Base-by-base conservation (phyloP, 2,113 vertebrate species). In the Oryzias javanicus region DNA sequence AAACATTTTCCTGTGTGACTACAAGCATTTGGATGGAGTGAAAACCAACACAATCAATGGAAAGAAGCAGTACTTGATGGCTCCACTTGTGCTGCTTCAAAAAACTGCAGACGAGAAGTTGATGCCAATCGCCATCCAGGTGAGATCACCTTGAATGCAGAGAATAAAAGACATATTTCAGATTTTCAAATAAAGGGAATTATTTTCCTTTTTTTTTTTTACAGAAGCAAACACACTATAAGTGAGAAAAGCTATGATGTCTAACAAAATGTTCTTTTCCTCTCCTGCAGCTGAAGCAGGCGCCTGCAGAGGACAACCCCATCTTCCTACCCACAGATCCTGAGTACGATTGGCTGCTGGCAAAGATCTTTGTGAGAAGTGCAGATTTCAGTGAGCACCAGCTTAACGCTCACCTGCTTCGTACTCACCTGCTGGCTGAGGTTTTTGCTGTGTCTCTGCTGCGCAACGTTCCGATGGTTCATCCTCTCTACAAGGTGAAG, bases 111-210 rank as follows among this genome's bases (percentile, higher is more conserved):
- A 89, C 3, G 46, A 86, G 19, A 78, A 88, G 0, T 12, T 93
- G 79, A 75, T 90, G 70, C 91, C 93, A 2, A 82, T 94, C 2
- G 92, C 92, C 24, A 94, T 94, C 62, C 92, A 94, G 91, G 92
- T 93, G n/a, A 64, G 55, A 60, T 42, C 18, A 22, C 14, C 44
- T 44, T 4, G n/a, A n/a, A n/a, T n/a, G n/a, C n/a, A n/a, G n/a
- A n/a, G n/a, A n/a, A n/a, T n/a, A n/a, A 19, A 16, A 35, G 3
- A 35, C 3, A 10, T 0, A 35, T 10, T 1, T 10, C 2, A 35
- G 8, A 35, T 35, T 35, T 35, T 0, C 1, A 10, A 10, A 1
- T 35, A 35, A 35, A 35, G 8, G n/a, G 8, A 3, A 35, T 35
- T 0, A 35, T n/a, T n/a, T n/a, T n/a, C n/a, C n/a, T n/a, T n/a